phyloP scores from a whole-genome alignment of 2,888 invertebrate genomes.

The Meta bourneti region DNA sequence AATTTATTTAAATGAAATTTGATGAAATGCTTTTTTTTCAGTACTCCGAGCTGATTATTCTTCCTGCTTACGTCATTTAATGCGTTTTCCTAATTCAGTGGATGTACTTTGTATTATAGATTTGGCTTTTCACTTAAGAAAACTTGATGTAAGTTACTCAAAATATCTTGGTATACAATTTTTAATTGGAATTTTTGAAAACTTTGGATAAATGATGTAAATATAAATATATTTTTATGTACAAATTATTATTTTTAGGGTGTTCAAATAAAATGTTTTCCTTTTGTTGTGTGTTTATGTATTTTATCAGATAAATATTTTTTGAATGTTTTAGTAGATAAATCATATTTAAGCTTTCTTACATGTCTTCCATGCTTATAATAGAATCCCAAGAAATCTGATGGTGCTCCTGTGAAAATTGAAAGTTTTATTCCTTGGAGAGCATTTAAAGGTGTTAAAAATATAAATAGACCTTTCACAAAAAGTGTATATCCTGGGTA shows the following conservation, averaged over 20 bases:
- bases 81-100: slow-evolving; percentile 86
- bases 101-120: slow-evolving; percentile 85
- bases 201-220: no score
- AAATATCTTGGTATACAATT: no score
- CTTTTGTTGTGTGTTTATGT: not conserved
- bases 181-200: no score
- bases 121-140: slow-evolving; percentile 83
- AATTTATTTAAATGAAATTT: not conserved
- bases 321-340: not conserved
- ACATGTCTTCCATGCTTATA: no score
- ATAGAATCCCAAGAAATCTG: not conserved
- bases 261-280: not conserved
- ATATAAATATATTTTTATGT: no score
- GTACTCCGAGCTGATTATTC: slow-evolving; percentile 86
- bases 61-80: slow-evolving; percentile 85
- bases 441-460: not conserved
- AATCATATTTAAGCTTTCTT: no score
- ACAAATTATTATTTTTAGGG: not conserved
- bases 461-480: not conserved
- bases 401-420: not conserved
- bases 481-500: slow-evolving; percentile 29
- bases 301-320: not conserved
- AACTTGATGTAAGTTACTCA: slow-evolving; percentile 81
- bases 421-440: not conserved
- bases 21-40: slow-evolving; percentile 78